Evolutionary conservation across 2,888 invertebrate genomes (phyloP).

Genomic region (Labia minor): DNA sequence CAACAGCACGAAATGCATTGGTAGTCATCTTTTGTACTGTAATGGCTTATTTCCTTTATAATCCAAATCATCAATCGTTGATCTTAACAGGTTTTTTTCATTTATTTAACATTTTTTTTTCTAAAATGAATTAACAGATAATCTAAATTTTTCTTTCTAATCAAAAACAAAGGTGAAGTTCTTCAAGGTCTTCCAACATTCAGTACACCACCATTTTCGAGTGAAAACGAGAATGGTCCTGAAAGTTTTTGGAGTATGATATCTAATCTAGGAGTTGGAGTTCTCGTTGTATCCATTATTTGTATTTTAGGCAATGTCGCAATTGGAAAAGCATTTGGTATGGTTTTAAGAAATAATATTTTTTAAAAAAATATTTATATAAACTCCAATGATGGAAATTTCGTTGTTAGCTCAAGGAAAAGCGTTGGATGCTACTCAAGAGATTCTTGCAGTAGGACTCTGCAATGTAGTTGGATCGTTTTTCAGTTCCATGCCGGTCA

Average conservation of each 20-base stretch:
- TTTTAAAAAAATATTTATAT: too few relatives aligned
- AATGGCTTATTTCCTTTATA: constrained; percentile 45
- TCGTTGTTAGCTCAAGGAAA: not conserved
- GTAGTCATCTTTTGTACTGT: constrained; percentile 52
- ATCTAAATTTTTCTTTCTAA: constrained; percentile 18
- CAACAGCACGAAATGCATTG: constrained; percentile 58
- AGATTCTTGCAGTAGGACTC: constrained; percentile 64
- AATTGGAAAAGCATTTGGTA: constrained; percentile 76
- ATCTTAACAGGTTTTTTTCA: constrained; percentile 46
- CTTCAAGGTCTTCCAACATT: constrained; percentile 50
- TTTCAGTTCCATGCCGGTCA: constrained; percentile 66
- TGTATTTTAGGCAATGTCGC: constrained; percentile 68
- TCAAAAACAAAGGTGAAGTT: constrained; percentile 41
- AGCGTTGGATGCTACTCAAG: constrained; percentile 57
- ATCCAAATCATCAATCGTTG: constrained; percentile 42
- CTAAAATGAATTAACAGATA: constrained; percentile 15
- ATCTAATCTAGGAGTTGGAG: constrained; percentile 52
- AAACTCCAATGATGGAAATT: not conserved
- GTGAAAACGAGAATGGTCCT: constrained; percentile 41
- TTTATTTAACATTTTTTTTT: too few relatives aligned
- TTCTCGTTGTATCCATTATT: constrained; percentile 59
- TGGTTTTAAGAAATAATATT: constrained; percentile 33
- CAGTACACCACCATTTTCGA: constrained; percentile 43
- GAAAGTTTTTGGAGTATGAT: constrained; percentile 45
- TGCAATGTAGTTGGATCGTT: constrained; percentile 65